Conservation (phyloP, 2,113 vertebrate genomes). For the Columba janthina region DNA sequence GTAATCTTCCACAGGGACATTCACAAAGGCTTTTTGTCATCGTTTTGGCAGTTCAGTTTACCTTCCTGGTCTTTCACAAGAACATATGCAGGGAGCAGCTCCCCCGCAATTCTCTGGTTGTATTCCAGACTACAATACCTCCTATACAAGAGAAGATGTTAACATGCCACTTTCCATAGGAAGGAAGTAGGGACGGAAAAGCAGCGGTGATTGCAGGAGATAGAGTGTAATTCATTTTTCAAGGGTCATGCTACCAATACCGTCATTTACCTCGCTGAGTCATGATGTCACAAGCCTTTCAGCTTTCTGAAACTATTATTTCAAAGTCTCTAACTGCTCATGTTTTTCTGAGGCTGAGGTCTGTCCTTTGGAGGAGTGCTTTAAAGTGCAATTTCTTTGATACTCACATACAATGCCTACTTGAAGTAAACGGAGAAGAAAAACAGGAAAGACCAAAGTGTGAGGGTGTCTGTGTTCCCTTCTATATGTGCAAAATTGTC, state of each 20-base stretch:
- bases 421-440: background rate
- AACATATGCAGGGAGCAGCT: background rate
- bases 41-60: background rate
- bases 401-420: background rate
- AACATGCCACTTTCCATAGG: background rate
- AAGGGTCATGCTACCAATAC: background rate
- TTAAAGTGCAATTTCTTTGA: background rate
- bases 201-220: background rate
- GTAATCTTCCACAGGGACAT: background rate
- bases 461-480: background rate
- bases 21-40: background rate
- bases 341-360: background rate
- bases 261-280: background rate
- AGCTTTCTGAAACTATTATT: background rate
- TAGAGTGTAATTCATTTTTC: background rate
- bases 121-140: background rate
- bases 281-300: background rate
- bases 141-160: background rate
- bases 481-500: background rate
- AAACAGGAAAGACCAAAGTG: background rate
- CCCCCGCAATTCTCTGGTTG: rapidly evolving
- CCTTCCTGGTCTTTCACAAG: background rate
- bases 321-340: background rate
- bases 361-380: background rate
- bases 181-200: background rate